Percentiles rank a stretch among this genome's conserved stretches.
phyloP scores from a whole-genome alignment of 2,797 vertebrate species.

The Atherinosoma microstoma region DNA sequence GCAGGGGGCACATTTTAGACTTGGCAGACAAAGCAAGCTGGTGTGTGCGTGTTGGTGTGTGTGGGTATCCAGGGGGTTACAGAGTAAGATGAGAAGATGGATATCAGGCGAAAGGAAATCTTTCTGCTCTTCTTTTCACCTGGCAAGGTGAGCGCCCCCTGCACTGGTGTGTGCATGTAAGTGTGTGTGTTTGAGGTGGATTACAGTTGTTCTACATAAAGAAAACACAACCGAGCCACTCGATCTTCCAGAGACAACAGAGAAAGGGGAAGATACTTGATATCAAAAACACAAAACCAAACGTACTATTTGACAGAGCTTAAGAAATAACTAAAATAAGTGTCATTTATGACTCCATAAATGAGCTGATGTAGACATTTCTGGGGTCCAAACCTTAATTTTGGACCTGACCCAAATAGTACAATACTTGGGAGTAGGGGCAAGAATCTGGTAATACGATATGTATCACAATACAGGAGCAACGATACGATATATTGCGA shows the following conservation, averaged over 20 bases:
- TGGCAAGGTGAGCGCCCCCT: constrained; percentile 4
- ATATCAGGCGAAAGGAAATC: constrained; percentile 51
- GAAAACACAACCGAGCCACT: not conserved
- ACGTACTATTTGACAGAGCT: not conserved
- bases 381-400: not conserved
- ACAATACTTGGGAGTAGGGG: no score
- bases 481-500: no score
- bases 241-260: not conserved
- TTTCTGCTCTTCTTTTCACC: constrained; percentile 27
- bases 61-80: not conserved
- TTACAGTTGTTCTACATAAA: constrained; percentile 5
- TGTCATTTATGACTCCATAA: no score
- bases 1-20: not conserved
- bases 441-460: no score
- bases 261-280: no score
- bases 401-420: no score
- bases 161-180: not conserved
- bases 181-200: not conserved
- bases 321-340: no score
- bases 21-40: constrained; percentile 30
- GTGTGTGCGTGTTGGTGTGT: constrained; percentile 19
- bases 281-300: not conserved
- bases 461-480: no score
- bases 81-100: constrained; percentile 46
- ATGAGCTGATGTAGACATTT: not conserved